Evolutionary conservation across 1,140 invertebrate species (phyloP).

Genomic region (Pseudomyrmex pallidus): DNA sequence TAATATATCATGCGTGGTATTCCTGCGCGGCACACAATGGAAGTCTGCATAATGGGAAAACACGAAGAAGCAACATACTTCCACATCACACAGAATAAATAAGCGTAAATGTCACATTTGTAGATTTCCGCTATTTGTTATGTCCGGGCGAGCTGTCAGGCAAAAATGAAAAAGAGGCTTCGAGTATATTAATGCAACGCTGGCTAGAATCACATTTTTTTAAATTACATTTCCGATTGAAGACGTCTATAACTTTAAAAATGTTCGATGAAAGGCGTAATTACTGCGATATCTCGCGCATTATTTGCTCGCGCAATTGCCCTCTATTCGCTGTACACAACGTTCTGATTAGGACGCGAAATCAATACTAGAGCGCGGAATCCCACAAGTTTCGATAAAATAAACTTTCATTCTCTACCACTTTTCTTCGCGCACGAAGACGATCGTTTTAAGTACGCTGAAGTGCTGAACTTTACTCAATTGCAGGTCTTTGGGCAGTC

Average conservation of each 20-base stretch:
- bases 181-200: constrained; percentile 37
- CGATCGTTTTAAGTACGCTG: constrained; percentile 27
- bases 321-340: background rate
- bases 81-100: constrained; percentile 42
- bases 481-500: constrained; percentile 92
- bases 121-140: constrained; percentile 49
- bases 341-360: background rate
- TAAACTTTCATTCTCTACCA: constrained; percentile 44
- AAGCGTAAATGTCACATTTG: constrained; percentile 40
- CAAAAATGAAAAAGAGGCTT: constrained; percentile 16
- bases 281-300: constrained; percentile 3
- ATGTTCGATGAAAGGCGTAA: constrained; percentile 12
- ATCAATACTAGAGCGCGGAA: background rate
- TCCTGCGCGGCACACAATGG: constrained; percentile 14
- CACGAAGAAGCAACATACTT: constrained; percentile 32
- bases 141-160: background rate
- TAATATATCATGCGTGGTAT: constrained; percentile 24
- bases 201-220: background rate
- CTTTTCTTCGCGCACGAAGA: constrained; percentile 17
- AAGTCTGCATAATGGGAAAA: constrained; percentile 51
- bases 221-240: background rate
- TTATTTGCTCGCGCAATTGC: constrained; percentile 14
- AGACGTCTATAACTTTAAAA: constrained; percentile 1
- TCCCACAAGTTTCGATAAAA: constrained; percentile 3
- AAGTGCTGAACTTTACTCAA: constrained; percentile 61